Evolutionary conservation across 2,888 invertebrate species (phyloP).

Genomic region (Pomacea canaliculata): DNA sequence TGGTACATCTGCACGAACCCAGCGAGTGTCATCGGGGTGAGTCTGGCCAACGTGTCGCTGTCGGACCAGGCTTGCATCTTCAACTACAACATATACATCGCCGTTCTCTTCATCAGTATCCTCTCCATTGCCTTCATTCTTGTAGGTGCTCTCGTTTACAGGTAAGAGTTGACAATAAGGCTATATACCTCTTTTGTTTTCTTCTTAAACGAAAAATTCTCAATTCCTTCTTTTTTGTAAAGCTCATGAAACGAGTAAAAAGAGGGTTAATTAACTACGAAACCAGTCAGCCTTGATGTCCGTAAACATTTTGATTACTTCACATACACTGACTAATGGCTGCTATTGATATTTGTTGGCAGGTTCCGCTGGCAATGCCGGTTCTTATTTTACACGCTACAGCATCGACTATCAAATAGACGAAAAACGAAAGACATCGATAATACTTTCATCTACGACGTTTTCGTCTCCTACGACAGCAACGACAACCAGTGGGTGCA

Average conservation of each 20-base stretch:
- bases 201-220: too few species aligned
- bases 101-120: background rate
- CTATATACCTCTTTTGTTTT: too few species aligned
- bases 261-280: too few species aligned
- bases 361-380: conserved; percentile 17
- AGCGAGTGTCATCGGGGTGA: background rate
- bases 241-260: too few species aligned
- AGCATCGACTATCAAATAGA: conserved; percentile 9
- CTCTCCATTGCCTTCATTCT: conserved; percentile 3
- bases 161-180: background rate
- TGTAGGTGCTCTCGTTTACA: conserved; percentile 5
- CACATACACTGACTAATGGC: too few species aligned
- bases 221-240: too few species aligned
- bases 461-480: conserved; percentile 23
- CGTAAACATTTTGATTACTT: too few species aligned
- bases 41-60: conserved; percentile 2
- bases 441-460: background rate
- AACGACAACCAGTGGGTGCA: conserved; percentile 7
- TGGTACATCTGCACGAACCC: conserved; percentile 8
- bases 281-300: too few species aligned
- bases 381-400: conserved; percentile 14
- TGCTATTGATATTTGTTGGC: background rate
- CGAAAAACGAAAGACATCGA: too few species aligned
- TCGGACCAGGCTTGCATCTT: background rate
- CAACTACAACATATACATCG: background rate